These are phyloP conservation scores for Paramormyrops hopkinsi DNA, from an alignment of 2,797 vertebrate species.

Conservation along the genomic window DNA sequence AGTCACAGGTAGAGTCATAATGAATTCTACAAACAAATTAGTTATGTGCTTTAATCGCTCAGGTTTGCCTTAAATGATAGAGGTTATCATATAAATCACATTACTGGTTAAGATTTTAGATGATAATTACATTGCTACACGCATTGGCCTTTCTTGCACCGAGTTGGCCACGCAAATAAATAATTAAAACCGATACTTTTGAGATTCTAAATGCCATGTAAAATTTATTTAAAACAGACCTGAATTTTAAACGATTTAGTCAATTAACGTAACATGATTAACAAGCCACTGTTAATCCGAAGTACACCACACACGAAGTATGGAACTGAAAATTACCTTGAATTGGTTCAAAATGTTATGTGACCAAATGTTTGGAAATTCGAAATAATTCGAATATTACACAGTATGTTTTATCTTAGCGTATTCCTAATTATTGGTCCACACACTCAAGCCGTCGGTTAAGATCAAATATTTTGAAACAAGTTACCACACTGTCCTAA, in stretches of 20 bases:
- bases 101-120: neutral
- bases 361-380: neutral
- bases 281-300: neutral
- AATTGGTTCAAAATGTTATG: neutral
- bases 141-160: neutral
- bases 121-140: neutral
- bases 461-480: neutral
- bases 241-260: neutral
- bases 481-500: neutral
- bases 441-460: neutral
- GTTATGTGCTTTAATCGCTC: neutral
- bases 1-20: neutral
- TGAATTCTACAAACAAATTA: neutral
- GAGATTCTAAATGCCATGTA: neutral
- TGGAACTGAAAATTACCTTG: neutral
- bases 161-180: neutral
- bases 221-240: neutral
- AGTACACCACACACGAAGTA: neutral
- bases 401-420: neutral
- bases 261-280: neutral
- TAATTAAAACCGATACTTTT: neutral
- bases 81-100: neutral
- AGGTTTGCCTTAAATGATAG: neutral
- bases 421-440: neutral
- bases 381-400: neutral